phyloP scores from a whole-genome alignment of 2,888 invertebrate genomes.

The Hypselothyrea guttata region DNA sequence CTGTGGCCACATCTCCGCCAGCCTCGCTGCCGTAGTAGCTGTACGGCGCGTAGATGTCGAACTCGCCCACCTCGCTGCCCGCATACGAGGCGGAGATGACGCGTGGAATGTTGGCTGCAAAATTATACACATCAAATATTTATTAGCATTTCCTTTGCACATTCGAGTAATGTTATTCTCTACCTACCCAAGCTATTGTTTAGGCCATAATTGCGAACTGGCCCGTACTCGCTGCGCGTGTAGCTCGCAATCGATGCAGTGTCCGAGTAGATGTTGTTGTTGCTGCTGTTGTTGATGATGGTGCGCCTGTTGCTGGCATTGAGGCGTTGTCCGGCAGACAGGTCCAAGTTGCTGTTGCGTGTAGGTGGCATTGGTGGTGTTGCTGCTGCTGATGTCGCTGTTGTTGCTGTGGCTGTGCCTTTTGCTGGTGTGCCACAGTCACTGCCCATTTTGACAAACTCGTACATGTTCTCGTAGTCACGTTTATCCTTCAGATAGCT shows the following conservation, averaged over 20 bases:
- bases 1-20: constrained; percentile 82
- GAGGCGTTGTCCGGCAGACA: constrained; percentile 60
- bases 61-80: constrained; percentile 91
- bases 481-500: constrained; percentile 82
- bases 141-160: neutral
- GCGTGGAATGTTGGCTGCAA: constrained; percentile 82
- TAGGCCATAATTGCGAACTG: constrained; percentile 77
- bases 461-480: constrained; percentile 81
- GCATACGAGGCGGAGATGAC: constrained; percentile 90
- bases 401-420: constrained; percentile 25
- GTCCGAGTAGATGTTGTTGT: constrained; percentile 75
- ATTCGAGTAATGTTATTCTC: neutral
- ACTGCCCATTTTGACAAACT: constrained; percentile 75
- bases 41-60: constrained; percentile 92
- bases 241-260: constrained; percentile 79
- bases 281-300: constrained; percentile 46
- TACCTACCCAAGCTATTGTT: constrained; percentile 80
- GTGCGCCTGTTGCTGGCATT: constrained; percentile 60
- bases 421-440: constrained; percentile 3
- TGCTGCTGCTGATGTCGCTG: constrained; percentile 53
- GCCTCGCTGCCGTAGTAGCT: constrained; percentile 87
- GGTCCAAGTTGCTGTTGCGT: constrained; percentile 68
- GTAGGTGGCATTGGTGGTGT: constrained; percentile 79
- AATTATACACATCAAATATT: neutral
- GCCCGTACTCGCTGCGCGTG: constrained; percentile 81